These are phyloP conservation scores for Platysteira castanea DNA, from an alignment of 2,113 vertebrate species.

Conservation along the genomic window DNA sequence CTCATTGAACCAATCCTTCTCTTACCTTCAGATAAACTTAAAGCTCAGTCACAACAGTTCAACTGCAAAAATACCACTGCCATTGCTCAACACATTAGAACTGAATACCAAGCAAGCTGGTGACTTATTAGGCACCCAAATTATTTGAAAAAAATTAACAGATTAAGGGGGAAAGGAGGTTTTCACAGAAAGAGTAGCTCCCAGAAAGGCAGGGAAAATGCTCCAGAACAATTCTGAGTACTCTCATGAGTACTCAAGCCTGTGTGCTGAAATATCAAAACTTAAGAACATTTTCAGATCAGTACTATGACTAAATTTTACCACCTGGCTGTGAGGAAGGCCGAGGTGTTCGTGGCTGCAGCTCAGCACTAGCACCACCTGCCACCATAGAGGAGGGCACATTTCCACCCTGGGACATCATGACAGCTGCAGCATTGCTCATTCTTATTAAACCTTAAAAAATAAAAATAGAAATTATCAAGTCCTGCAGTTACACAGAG, in stretches of 20 bases:
- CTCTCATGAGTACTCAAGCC: not conserved
- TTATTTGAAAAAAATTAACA: not conserved
- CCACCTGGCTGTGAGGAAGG: conserved; percentile 90
- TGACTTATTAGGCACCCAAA: not conserved
- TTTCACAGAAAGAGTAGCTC: not conserved
- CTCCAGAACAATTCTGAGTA: not conserved
- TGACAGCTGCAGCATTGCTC: conserved; percentile 82
- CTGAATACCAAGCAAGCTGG: not conserved
- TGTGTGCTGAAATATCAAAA: not conserved
- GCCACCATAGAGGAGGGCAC: conserved; percentile 84
- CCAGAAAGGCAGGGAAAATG: not conserved
- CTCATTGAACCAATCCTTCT: not conserved
- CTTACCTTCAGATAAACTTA: not conserved
- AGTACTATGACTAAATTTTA: not conserved
- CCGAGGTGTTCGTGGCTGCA: conserved; percentile 85
- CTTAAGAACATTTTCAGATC: not conserved
- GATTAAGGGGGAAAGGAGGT: not conserved
- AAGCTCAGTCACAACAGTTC: not conserved
- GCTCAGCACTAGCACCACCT: conserved; percentile 82
- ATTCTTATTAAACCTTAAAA: conserved; percentile 82
- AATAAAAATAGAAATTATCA: not conserved
- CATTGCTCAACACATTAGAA: not conserved
- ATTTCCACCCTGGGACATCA: conserved; percentile 86
- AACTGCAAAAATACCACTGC: not conserved
- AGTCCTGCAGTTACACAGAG: not conserved